Evolutionary conservation across 2,888 invertebrate species (phyloP), one percentile per base, ranked within the genome.

Genomic region (Miltochrista miniata): DNA sequence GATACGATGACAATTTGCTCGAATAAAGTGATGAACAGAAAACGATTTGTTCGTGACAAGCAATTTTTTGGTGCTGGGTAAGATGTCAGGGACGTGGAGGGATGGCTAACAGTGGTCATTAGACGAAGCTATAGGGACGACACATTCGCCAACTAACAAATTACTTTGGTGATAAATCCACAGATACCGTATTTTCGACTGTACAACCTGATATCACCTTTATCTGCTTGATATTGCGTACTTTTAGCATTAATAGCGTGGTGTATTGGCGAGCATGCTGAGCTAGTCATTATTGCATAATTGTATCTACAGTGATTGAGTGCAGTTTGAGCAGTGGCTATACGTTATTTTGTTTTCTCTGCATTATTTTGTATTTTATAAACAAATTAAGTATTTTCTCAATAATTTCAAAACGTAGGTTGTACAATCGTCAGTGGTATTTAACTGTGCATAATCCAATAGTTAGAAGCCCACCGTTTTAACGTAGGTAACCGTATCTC

Each of bases 401-500:
- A 15, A 24, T 1, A 34, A 38, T 54, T 40, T 59, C 55, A 31
- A 31, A 39, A 45, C 33, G 13, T 40, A 65, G 77, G 81, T 88
- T 88, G 89, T 89, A 88, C 89, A 91, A 84, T 83, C 87, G 85
- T 81, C 57, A 59, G 61, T 72, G 71, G 75, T 74, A 66, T 67
- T 72, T 70, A 78, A 72, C 79, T 74, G 88, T 90, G 89, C 87
- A 81, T 74, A 81, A 83, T 83, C 75, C 78, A 81, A 81, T 79
- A 76, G 60, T 69, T 78, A 75, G 75, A 78, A 79, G 85, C 93
- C 93, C 95, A 96, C 96, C 96, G 96, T 96, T 95, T 95, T 96
- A 92, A 96, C 96, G 95, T 95, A 96, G 94, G 94, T 95, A 92
- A 96, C 94, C 80, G 96, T 96, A 93, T 96, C 96, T 87, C 96